Evolutionary conservation across 1,140 invertebrate species (phyloP).

Genomic region (Meloidogyne chitwoodi): DNA sequence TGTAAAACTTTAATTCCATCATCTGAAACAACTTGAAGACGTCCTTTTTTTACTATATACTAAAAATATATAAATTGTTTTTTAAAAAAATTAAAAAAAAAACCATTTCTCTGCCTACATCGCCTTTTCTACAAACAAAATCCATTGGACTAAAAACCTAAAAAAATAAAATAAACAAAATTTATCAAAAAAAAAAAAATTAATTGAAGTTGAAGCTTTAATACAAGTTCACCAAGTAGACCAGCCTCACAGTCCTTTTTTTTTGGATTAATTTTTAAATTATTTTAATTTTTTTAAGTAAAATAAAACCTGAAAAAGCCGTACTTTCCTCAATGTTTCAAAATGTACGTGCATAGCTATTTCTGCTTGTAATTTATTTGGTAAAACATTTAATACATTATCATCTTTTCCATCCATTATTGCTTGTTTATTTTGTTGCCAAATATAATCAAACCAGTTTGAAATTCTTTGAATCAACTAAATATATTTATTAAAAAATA

Average conservation of each 20-base stretch:
- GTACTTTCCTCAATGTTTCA: conserved; percentile 84
- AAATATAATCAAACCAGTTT: conserved; percentile 93
- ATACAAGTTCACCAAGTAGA: conserved; percentile 80
- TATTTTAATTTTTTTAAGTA: background rate
- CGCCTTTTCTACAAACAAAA: conserved; percentile 90
- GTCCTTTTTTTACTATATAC: conserved; percentile 85
- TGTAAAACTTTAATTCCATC: conserved; percentile 50
- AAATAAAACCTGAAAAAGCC: conserved; percentile 64
- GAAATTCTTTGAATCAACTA: conserved; percentile 69
- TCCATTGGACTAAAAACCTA: conserved; percentile 71
- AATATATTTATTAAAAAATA: background rate
- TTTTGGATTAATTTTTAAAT: background rate
- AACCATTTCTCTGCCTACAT: conserved; percentile 81
- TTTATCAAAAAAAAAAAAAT: background rate
- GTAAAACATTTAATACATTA: conserved; percentile 67
- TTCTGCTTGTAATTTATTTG: conserved; percentile 89
- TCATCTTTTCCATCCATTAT: conserved; percentile 35
- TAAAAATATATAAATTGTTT: background rate
- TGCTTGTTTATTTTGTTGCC: conserved; percentile 64
- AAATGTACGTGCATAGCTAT: conserved; percentile 92
- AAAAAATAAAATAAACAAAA: background rate
- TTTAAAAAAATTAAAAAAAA: background rate
- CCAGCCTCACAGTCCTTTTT: conserved; percentile 87
- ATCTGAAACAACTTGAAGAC: conserved; percentile 63
- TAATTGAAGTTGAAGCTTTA: conserved; percentile 84